Conservation (phyloP, 2,888 invertebrate species). For the Microplitis deprimator region DNA sequence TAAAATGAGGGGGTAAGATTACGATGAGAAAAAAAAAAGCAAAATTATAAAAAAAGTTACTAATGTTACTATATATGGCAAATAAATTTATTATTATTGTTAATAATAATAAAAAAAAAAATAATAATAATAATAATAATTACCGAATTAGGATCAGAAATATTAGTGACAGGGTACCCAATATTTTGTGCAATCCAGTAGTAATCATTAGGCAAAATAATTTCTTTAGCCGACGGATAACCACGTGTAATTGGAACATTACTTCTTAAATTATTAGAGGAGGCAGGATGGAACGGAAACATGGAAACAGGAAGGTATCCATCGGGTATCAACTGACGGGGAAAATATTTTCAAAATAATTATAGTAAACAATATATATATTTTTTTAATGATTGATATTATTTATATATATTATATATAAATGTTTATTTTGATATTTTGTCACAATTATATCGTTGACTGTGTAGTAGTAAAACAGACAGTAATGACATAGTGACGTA, state of each 20-base stretch:
- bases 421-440: slow-evolving; percentile 47
- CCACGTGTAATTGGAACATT: slow-evolving; percentile 41
- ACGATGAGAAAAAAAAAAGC: no score
- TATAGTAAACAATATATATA: slow-evolving; percentile 33
- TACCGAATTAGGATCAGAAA: slow-evolving; percentile 49
- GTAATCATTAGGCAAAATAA: slow-evolving; percentile 58
- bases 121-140: slow-evolving; percentile 16
- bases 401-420: slow-evolving; percentile 37
- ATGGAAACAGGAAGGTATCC: slow-evolving; percentile 58
- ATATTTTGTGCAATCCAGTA: slow-evolving; percentile 57
- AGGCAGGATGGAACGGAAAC: slow-evolving; percentile 57
- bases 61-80: no score
- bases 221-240: slow-evolving; percentile 50
- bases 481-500: slow-evolving; percentile 25
- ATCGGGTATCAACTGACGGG: slow-evolving; percentile 57
- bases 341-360: slow-evolving; percentile 14
- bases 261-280: slow-evolving; percentile 48
- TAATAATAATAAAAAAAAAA: background rate
- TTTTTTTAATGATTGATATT: slow-evolving; percentile 43
- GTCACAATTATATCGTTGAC: slow-evolving; percentile 27
- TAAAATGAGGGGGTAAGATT: no score
- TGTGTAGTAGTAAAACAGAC: slow-evolving; percentile 32
- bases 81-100: background rate
- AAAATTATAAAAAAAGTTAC: no score
- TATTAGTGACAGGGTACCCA: slow-evolving; percentile 42